These are phyloP conservation scores for Ptychochromis oligacanthus DNA, from an alignment of 2,113 vertebrate genomes.

Conservation along the genomic window DNA sequence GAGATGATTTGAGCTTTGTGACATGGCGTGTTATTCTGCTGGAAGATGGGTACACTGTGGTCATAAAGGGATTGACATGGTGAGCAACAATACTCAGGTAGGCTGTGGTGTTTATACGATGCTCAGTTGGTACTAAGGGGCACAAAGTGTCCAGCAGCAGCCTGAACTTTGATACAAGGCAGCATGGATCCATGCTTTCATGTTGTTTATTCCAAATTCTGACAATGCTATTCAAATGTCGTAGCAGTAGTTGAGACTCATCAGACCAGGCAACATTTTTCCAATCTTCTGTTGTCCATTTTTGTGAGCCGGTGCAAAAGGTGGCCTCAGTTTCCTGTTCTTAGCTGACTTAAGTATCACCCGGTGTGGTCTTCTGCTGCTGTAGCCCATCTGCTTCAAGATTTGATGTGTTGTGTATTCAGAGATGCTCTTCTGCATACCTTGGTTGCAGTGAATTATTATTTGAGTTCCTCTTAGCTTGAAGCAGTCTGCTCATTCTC, in stretches of 20 bases:
- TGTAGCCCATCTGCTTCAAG: not conserved
- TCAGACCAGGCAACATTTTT: not conserved
- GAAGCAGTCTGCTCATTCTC: not conserved
- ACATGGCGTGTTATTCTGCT: not conserved
- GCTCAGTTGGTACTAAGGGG: not conserved
- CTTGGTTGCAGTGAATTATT: accelerated
- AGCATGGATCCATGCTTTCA: not conserved
- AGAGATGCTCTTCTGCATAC: not conserved
- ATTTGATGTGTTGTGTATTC: not conserved
- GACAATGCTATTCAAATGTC: too few species aligned
- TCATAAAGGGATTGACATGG: not conserved
- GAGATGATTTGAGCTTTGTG: not conserved
- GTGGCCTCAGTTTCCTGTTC: not conserved
- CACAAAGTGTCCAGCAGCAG: not conserved
- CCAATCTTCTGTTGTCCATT: not conserved
- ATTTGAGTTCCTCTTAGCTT: not conserved
- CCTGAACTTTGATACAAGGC: not conserved
- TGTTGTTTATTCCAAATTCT: too few species aligned
- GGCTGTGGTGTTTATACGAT: not conserved
- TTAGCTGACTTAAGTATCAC: too few species aligned
- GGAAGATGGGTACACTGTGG: not conserved
- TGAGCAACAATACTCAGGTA: not conserved
- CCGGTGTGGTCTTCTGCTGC: not conserved
- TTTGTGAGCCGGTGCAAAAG: not conserved
- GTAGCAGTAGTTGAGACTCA: not conserved